Evolutionary conservation across 1,140 invertebrate genomes (phyloP).

Genomic region (Neodiprion pinetum): DNA sequence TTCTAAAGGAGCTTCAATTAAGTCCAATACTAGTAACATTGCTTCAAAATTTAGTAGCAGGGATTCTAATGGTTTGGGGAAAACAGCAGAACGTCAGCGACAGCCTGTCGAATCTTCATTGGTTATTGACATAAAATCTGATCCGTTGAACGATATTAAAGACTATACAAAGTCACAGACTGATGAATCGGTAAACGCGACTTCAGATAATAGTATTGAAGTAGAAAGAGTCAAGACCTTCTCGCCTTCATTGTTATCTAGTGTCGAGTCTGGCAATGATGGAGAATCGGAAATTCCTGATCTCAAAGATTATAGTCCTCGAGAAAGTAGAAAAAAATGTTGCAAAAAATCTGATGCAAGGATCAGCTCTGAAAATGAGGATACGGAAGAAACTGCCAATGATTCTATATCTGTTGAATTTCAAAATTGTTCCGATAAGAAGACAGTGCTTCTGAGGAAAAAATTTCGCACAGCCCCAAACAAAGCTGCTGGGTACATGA

Average conservation of each 20-base stretch:
- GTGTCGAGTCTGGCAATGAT: not conserved
- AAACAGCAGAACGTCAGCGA: not conserved
- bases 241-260: not conserved
- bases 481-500: slow-evolving; percentile 30
- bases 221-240: not conserved
- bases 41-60: too few species aligned
- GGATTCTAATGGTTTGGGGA: too few species aligned
- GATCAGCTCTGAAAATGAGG: slow-evolving; percentile 15
- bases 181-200: not conserved
- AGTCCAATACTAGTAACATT: too few species aligned
- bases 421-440: too few species aligned
- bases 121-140: not conserved
- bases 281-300: not conserved
- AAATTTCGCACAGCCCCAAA: slow-evolving; percentile 23
- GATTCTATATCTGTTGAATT: too few species aligned
- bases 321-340: slow-evolving; percentile 10
- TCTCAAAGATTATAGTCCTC: not conserved
- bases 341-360: slow-evolving; percentile 21
- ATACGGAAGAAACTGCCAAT: not conserved
- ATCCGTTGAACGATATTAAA: not conserved
- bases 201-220: not conserved
- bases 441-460: not conserved
- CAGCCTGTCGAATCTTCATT: not conserved
- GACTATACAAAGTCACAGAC: not conserved
- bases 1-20: too few species aligned